Base-by-base conservation (phyloP, 1,140 invertebrate species). In the Branchinecta lynchi region DNA sequence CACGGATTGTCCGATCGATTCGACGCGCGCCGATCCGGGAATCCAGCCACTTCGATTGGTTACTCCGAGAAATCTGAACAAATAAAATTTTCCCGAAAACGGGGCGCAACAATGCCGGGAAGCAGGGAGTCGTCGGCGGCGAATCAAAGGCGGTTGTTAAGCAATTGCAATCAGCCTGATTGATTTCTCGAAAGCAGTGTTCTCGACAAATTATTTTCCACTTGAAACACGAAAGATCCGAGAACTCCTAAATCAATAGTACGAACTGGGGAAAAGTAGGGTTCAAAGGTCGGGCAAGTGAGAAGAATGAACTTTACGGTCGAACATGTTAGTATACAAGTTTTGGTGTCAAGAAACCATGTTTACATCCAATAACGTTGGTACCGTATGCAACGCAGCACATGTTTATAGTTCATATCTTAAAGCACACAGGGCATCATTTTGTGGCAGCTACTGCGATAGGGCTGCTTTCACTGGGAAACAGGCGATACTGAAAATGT, bases 151-250 rank as follows among this genome's bases (percentile, higher is more conserved):
- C 17, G 12, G 17, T 15, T 15, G 51, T 60, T 60, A 60, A 60
- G 51, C 51, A 60, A 60, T 60, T 12, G 51, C 51, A 15, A 60
- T 60, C 17, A 60, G 12, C 51, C 51, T 60, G 51, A 60, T 60
- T 60, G 51, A 12, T 20, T 60, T 60, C 51, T 60, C 12, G 12
- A 20, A 20, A 60, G 12, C 12, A 60, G 51, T 60, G 51, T 60
- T 60, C 51, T 60, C 12, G 51, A 60, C 51, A 60, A 60, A 60
- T 60, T 60, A 60, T 60, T 12, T 60, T 60, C 51, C 12, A 60
- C 51, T 60, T 60, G 51, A 60, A 60, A 20, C 17, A 32, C 32
- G 32, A 32, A 32, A 32, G 32, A 32, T 32, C 12, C 12, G 12
- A 60, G 51, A 60, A 60, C 51, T 60, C 6, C 17, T 20, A 60